A percentile compares a stretch with the other conserved stretches of the same genome.
Evolutionary conservation across 2,888 invertebrate species (phyloP).

Genomic region (Cantharis nigra): DNA sequence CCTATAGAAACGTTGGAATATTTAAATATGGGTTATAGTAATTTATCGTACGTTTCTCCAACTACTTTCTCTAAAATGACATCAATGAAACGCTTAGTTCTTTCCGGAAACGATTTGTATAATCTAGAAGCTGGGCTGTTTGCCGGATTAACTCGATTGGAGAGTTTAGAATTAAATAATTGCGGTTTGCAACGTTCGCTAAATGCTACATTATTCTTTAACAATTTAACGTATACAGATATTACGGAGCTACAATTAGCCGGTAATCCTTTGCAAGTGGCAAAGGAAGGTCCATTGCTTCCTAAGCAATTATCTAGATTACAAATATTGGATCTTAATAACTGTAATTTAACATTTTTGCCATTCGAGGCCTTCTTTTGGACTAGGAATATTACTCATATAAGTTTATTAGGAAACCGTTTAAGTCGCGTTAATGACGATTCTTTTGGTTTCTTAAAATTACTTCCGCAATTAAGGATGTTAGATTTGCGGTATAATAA

Average conservation of each 20-base stretch:
- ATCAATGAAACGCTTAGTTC: constrained; percentile 65
- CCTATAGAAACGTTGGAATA: constrained; percentile 70
- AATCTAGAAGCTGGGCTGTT: constrained; percentile 70
- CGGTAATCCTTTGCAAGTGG: constrained; percentile 69
- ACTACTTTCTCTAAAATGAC: constrained; percentile 72
- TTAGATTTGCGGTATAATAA: constrained; percentile 69
- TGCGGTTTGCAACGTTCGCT: constrained; percentile 68
- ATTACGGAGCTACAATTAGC: constrained; percentile 70
- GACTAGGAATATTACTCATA: constrained; percentile 65
- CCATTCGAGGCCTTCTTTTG: constrained; percentile 65
- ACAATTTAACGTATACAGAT: constrained; percentile 66
- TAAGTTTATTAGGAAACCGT: constrained; percentile 65
- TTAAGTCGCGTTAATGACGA: constrained; percentile 55
- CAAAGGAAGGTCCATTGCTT: constrained; percentile 63
- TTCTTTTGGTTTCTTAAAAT: constrained; percentile 62
- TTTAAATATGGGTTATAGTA: constrained; percentile 75
- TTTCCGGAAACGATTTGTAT: constrained; percentile 71
- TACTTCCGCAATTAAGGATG: constrained; percentile 62
- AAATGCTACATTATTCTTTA: constrained; percentile 70
- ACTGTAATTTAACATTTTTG: constrained; percentile 66
- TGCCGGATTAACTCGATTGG: constrained; percentile 68
- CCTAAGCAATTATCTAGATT: constrained; percentile 69
- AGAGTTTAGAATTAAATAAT: constrained; percentile 69
- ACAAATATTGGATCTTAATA: constrained; percentile 67
- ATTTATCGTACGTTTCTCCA: constrained; percentile 67